A percentile compares a stretch with the other conserved stretches of the same genome.
Conservation (phyloP, 2,797 vertebrate species). For the Adelosebastes latens region DNA sequence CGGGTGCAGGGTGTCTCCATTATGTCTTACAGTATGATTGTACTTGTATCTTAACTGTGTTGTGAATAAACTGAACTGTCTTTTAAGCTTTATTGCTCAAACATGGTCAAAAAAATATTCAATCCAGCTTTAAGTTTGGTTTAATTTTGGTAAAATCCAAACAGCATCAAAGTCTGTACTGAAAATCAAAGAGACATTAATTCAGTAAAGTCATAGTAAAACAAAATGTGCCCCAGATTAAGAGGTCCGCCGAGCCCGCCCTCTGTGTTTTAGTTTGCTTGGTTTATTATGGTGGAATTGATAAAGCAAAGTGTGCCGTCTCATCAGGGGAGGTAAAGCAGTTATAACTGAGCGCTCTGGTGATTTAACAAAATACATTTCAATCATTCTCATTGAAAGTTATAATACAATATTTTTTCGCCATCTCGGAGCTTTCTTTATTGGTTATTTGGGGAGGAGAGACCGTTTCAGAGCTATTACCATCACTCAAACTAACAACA, state of each 20-base stretch:
- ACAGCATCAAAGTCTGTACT: neutral
- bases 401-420: constrained; percentile 5
- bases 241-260: neutral
- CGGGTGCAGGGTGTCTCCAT: neutral
- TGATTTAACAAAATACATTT: constrained; percentile 39
- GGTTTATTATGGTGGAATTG: neutral
- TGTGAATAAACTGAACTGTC: neutral
- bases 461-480: constrained; percentile 54
- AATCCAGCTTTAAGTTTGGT: neutral
- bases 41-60: neutral
- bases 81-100: too few species aligned
- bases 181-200: neutral
- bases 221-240: neutral
- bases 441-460: constrained; percentile 42
- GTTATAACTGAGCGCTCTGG: neutral
- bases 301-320: neutral
- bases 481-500: constrained; percentile 57
- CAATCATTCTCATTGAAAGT: constrained; percentile 19
- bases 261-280: neutral
- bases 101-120: neutral
- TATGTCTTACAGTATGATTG: neutral
- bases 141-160: neutral
- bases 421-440: constrained; percentile 34
- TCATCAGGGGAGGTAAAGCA: constrained; percentile 1
- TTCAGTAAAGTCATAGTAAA: neutral